A percentile compares a stretch with the other conserved stretches of the same genome.
phyloP scores from a whole-genome alignment of 2,113 vertebrate genomes.

The Cyphomyrus plagiostoma region DNA sequence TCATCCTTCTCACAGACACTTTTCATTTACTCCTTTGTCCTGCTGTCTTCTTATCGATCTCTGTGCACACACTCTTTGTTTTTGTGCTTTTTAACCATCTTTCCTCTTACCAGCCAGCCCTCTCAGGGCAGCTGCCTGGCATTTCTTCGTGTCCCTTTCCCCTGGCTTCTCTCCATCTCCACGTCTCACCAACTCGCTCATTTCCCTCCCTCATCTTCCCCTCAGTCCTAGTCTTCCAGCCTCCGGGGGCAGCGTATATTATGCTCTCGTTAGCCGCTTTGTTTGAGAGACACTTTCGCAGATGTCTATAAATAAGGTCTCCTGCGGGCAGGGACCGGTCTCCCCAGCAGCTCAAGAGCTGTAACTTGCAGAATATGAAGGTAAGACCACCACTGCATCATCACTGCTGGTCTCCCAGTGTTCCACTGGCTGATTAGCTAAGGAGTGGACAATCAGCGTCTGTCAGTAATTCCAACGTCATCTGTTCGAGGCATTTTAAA shows the following conservation, averaged over 20 bases:
- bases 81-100: conserved; percentile 35
- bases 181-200: conserved; percentile 21
- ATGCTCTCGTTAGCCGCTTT: conserved; percentile 8
- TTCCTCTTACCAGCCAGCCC: neutral
- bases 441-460: neutral
- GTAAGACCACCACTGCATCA: neutral
- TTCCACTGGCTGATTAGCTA: neutral
- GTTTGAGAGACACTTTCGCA: conserved; percentile 51
- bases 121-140: conserved; percentile 19
- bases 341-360: neutral
- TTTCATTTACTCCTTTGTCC: neutral
- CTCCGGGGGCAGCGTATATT: neutral
- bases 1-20: neutral
- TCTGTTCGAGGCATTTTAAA: neutral
- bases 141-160: conserved; percentile 35
- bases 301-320: conserved; percentile 55
- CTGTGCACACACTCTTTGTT: conserved; percentile 27
- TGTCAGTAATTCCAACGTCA: neutral
- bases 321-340: conserved; percentile 27
- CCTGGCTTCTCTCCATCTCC: conserved; percentile 26
- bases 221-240: neutral
- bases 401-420: neutral
- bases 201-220: neutral
- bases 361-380: neutral
- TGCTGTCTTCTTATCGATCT: conserved; percentile 34